Evolutionary conservation across 2,888 invertebrate species (phyloP).

Genomic region (Metallyticus violacea): DNA sequence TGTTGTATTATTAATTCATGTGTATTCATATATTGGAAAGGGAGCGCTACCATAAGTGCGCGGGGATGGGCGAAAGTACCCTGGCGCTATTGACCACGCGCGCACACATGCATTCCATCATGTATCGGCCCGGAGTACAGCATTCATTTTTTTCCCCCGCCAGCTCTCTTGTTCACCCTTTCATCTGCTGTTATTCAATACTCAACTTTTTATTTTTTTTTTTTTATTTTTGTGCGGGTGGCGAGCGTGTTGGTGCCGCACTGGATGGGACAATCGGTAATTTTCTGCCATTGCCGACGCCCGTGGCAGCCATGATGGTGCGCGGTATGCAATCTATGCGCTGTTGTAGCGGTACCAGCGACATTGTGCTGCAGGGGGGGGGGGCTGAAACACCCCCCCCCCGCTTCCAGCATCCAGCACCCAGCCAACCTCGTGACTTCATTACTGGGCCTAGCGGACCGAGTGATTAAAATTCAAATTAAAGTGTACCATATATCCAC

Average conservation of each 20-base stretch:
- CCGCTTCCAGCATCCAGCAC: not conserved
- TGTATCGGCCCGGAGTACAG: not conserved
- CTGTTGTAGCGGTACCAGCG: too few relatives aligned
- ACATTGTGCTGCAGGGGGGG: too few relatives aligned
- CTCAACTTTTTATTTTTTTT: not conserved
- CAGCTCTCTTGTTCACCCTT: too few relatives aligned
- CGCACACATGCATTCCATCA: not conserved
- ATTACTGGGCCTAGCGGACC: constrained; percentile 17
- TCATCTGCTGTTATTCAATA: not conserved
- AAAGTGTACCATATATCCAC: constrained; percentile 2
- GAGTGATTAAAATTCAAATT: constrained; percentile 24
- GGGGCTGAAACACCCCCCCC: not conserved
- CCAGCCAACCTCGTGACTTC: constrained; percentile 5
- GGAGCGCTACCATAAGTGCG: too few relatives aligned
- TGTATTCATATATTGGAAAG: not conserved
- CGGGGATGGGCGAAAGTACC: not conserved
- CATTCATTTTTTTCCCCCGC: not conserved
- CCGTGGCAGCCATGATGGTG: too few relatives aligned
- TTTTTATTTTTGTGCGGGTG: too few relatives aligned
- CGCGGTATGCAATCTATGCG: too few relatives aligned
- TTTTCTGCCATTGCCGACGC: not conserved
- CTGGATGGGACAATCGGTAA: not conserved
- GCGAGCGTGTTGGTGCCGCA: too few relatives aligned
- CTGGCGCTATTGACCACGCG: not conserved
- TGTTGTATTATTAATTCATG: constrained; percentile 5